phyloP scores from a whole-genome alignment of 2,888 invertebrate species.

The Chesias legatella region DNA sequence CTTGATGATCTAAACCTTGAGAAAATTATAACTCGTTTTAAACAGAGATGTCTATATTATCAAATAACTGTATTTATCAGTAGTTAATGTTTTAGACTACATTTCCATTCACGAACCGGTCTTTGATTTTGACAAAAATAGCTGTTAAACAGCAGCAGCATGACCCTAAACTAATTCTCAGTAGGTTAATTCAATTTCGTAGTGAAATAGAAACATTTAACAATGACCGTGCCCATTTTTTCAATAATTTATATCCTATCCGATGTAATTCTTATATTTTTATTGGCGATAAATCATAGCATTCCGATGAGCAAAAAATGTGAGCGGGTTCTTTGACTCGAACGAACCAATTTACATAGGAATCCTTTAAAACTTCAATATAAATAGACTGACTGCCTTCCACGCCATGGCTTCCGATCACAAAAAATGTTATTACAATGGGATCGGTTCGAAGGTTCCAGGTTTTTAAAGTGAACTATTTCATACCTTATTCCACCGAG shows the following conservation, averaged over 20 bases:
- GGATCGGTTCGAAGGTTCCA: conserved; percentile 15
- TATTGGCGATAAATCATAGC: conserved; percentile 39
- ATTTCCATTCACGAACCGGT: conserved; percentile 30
- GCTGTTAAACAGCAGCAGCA: conserved; percentile 21
- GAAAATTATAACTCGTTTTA: conserved; percentile 31
- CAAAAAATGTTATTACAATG: conserved; percentile 40
- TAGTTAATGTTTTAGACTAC: conserved; percentile 28
- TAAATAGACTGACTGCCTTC: conserved; percentile 52
- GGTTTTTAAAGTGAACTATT: conserved; percentile 3
- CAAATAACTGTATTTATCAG: conserved; percentile 38
- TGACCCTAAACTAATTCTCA: conserved; percentile 29
- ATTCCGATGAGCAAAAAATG: conserved; percentile 34
- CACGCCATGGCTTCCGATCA: conserved; percentile 49
- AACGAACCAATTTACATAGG: conserved; percentile 52
- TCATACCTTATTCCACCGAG: conserved; percentile 16
- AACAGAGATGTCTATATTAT: conserved; percentile 39
- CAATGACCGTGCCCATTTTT: conserved; percentile 14
- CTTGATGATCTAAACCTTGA: not conserved
- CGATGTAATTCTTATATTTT: conserved; percentile 25
- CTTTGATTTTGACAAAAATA: conserved; percentile 26
- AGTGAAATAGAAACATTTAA: conserved; percentile 8
- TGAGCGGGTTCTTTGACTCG: conserved; percentile 49
- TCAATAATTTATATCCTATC: conserved; percentile 21
- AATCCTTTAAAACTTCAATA: conserved; percentile 59
- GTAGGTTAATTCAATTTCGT: conserved; percentile 27